These are phyloP conservation scores for Tipula confusa DNA, from an alignment of 2,888 invertebrate genomes.

Conservation along the genomic window DNA sequence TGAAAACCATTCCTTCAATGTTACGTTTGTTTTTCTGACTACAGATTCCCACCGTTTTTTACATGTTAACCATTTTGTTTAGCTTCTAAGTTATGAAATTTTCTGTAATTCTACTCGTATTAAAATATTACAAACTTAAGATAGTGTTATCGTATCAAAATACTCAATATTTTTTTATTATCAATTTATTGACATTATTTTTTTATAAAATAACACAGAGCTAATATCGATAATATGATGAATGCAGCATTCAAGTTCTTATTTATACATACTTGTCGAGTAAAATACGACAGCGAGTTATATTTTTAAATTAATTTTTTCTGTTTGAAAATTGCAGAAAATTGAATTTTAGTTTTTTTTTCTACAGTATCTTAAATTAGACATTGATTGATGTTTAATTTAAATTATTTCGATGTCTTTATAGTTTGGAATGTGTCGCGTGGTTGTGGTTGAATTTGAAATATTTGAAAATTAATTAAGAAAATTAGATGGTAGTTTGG, in stretches of 20 bases:
- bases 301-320: background rate
- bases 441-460: background rate
- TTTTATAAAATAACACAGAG: background rate
- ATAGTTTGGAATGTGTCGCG: background rate
- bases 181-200: background rate
- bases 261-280: background rate
- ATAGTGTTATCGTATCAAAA: background rate
- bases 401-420: background rate
- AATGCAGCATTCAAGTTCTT: background rate
- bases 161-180: background rate
- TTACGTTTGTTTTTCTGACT: too few relatives aligned
- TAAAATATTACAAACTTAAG: too few relatives aligned
- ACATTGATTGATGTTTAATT: constrained; percentile 12
- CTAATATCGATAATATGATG: background rate
- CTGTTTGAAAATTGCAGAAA: background rate
- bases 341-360: background rate
- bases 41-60: too few relatives aligned
- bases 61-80: too few relatives aligned
- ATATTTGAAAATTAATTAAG: background rate
- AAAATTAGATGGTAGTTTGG: background rate
- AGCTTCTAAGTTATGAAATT: too few relatives aligned
- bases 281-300: background rate
- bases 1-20: too few relatives aligned
- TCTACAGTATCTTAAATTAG: background rate
- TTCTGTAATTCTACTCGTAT: too few relatives aligned